Evolutionary conservation across 1,140 invertebrate genomes (phyloP), one percentile per base, ranked within the genome.

Genomic region (Drosophila albomicans): DNA sequence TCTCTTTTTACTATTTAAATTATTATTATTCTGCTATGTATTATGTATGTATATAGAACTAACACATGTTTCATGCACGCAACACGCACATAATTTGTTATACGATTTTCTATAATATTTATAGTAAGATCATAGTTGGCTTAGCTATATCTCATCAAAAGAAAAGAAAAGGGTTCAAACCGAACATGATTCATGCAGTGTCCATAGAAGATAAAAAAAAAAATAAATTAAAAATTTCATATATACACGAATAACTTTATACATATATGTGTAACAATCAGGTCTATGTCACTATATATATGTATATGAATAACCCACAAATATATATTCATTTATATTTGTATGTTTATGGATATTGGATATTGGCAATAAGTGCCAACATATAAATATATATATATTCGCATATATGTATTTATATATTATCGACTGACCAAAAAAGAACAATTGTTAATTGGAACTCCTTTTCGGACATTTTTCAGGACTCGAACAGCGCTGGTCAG

Each of bases 401-500:
- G 13, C 3, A 41, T 41, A 11, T 41, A 10, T 63, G 10, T 61
- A 61, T 46, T 38, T 48, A 30, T 20, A 48, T 16, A 38, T 32
- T 32, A 8, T 25, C 35, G 10, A 10, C 8, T 48, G 32, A 15
- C 10, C 1, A 6, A 13, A 20, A 13, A n/a, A 3, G 15, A 38
- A 41, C 32, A 16, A 10, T 49, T 20, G 20, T n/a, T 25, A 59
- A 46, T 49, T 64, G 13, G 38, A 25, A 11, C 10, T 38, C 49
- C 28, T 30, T 25, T 25, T 25, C 20, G 20, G 20, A 4, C n/a
- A 7, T 20, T 28, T 91, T 84, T 4, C 94, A 96, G 94, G 95
- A 96, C 82, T 95, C 95, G 46, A 95, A 94, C 82, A 95, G 94
- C 86, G 94, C 94, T 64, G 95, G 95, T 25, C 95, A 96, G 81